Evolutionary conservation across 2,888 invertebrate species (phyloP).

Genomic region (Ormyrus pomaceus): DNA sequence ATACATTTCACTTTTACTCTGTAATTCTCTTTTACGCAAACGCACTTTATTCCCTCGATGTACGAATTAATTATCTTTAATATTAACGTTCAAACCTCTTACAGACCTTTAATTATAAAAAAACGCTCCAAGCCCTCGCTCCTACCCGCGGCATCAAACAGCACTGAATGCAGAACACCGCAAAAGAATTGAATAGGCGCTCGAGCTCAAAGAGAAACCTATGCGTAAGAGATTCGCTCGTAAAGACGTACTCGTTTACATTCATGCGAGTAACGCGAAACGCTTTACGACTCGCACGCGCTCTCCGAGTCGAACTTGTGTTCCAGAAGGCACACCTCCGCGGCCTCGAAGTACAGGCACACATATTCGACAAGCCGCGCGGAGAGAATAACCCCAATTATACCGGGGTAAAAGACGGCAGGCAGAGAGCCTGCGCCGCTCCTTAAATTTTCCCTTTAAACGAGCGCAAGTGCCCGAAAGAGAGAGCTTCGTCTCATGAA

Average conservation of each 20-base stretch:
- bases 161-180: no score
- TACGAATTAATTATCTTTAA: no score
- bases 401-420: neutral
- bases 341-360: neutral
- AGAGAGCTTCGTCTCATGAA: constrained; percentile 59
- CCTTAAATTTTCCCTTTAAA: constrained; percentile 23
- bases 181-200: no score
- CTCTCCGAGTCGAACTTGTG: constrained; percentile 2
- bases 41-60: no score
- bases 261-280: neutral
- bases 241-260: neutral
- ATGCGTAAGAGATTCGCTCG: neutral
- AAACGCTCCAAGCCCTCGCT: no score
- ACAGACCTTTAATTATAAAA: no score
- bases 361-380: neutral
- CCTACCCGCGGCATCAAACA: no score
- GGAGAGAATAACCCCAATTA: constrained; percentile 17
- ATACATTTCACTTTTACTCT: no score
- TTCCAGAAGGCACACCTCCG: neutral
- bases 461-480: neutral
- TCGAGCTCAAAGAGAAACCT: no score
- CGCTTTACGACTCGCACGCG: constrained; percentile 28
- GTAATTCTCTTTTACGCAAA: no score
- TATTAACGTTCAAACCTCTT: no score
- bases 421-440: neutral